These are phyloP conservation scores for Eulemur macaco DNA, from an alignment of 2,113 vertebrate genomes.

Conservation along the genomic window DNA sequence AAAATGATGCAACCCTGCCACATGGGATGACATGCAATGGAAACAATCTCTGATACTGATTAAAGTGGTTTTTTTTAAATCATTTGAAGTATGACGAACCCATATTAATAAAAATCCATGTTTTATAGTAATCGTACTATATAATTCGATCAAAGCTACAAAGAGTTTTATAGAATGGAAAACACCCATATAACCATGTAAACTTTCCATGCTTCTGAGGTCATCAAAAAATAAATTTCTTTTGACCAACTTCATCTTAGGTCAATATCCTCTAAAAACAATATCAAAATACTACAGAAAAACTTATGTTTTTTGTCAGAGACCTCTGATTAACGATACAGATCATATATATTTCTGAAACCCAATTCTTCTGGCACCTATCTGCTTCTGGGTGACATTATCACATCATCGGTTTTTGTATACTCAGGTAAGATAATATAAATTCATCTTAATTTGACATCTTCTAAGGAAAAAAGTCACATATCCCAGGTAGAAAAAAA, in stretches of 20 bases:
- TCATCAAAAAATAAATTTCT: conserved; percentile 15
- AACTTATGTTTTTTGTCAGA: not conserved
- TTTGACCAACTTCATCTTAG: conserved; percentile 38
- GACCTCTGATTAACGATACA: not conserved
- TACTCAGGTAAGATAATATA: conserved; percentile 2
- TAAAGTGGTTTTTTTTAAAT: not conserved
- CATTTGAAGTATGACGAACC: not conserved
- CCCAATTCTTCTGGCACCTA: not conserved
- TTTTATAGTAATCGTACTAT: conserved; percentile 43
- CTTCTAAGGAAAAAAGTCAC: not conserved
- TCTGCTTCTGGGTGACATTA: not conserved
- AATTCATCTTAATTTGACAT: conserved; percentile 15
- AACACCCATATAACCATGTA: not conserved
- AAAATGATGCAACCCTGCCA: conserved; percentile 63
- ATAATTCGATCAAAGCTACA: conserved; percentile 37
- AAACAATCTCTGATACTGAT: conserved; percentile 59
- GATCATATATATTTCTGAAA: not conserved
- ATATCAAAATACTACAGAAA: not conserved
- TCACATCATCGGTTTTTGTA: conserved; percentile 8
- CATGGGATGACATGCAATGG: conserved; percentile 78
- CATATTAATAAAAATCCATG: conserved; percentile 38
- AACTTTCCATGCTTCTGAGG: conserved; percentile 50
- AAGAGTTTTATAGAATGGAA: not conserved
- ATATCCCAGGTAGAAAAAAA: conserved; percentile 3
- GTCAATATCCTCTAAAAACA: not conserved